phyloP scores from a whole-genome alignment of 2,113 vertebrate species.

The Vidua chalybeata region DNA sequence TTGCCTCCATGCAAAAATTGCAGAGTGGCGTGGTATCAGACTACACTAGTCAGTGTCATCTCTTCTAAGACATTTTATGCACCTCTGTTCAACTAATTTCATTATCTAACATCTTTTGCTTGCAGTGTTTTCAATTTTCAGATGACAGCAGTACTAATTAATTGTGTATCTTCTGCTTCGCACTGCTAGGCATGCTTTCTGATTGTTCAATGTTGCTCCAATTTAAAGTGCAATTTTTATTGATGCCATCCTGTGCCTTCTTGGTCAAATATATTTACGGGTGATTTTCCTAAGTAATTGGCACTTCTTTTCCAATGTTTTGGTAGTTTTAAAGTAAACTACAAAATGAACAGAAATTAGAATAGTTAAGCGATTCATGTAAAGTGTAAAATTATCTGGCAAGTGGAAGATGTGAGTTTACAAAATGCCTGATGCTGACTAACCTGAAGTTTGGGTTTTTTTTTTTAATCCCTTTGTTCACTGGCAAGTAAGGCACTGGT shows the following conservation, averaged over 20 bases:
- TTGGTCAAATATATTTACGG: background rate
- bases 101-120: background rate
- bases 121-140: background rate
- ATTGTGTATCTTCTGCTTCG: background rate
- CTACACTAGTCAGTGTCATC: background rate
- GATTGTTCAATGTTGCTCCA: background rate
- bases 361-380: background rate
- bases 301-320: background rate
- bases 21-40: background rate
- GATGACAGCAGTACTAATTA: conserved; percentile 1
- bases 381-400: background rate
- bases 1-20: background rate
- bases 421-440: background rate
- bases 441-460: background rate
- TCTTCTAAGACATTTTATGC: background rate
- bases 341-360: background rate
- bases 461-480: background rate
- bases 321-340: background rate
- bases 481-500: background rate
- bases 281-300: background rate
- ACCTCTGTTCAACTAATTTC: background rate
- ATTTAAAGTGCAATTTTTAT: background rate
- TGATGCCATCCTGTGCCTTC: background rate
- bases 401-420: background rate
- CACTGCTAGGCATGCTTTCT: background rate